Evolutionary conservation across 1,140 invertebrate genomes (phyloP), one percentile per base, ranked within the genome.

Genomic region (Drosophila melanogaster): DNA sequence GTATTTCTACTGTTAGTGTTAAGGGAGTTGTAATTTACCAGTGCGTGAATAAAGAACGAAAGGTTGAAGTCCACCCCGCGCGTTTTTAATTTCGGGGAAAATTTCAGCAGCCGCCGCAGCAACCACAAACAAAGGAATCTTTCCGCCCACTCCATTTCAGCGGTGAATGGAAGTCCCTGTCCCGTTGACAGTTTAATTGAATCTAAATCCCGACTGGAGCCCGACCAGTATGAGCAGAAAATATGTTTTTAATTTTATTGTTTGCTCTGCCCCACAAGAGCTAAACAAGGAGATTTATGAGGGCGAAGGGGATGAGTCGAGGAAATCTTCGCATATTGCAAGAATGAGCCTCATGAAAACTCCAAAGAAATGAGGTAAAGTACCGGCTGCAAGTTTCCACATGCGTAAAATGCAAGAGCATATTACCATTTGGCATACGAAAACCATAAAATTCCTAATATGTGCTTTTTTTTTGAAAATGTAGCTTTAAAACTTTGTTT

Each of bases 141-240:
- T n/a, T n/a, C n/a, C n/a, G n/a, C n/a, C n/a, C n/a, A n/a, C n/a
- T n/a, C n/a, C n/a, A n/a, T n/a, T n/a, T n/a, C n/a, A n/a, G n/a
- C n/a, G 61, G 66, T 40, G 22, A 37, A 15, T 37, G 30, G 19
- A 40, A 37, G 47, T 54, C 47, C 56, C 64, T 61, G 59, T 61
- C 74, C 79, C 62, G 79, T 77, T 83, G 77, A 85, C 81, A 85
- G 56, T 85, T 85, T 85, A 86, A 78, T 86, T 85, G 81, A 85
- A 85, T 81, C 77, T 78, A 81, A 81, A 86, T 86, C 81, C 81
- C 57, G 67, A 40, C 67, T 51, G 49, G 49, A 54, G 67, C 64
- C 65, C 59, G 62, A 55, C 62, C 64, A 70, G 47, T 67, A 65
- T 53, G 75, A 55, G 50, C 47, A 66, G 46, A 50, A 84, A 84